Conservation (phyloP, 2,797 vertebrate species). For the Channa striata region DNA sequence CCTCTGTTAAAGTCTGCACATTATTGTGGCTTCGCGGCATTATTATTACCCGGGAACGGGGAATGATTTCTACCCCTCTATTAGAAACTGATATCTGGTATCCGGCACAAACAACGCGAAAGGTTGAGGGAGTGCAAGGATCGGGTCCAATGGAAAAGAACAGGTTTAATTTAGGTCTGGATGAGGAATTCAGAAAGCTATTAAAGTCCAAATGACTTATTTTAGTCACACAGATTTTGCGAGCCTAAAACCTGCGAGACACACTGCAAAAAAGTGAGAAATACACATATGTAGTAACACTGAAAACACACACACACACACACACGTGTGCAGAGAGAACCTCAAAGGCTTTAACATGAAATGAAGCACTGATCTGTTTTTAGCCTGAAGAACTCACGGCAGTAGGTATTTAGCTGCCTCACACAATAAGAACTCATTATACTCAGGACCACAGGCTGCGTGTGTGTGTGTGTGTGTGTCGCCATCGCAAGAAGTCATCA, state of each 20-base stretch:
- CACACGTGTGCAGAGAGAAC: background rate
- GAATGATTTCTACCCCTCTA: constrained; percentile 42
- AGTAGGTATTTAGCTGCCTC: constrained; percentile 57
- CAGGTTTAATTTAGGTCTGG: constrained; percentile 38
- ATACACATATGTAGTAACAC: constrained; percentile 6
- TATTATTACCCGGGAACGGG: constrained; percentile 50
- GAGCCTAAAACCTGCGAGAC: background rate
- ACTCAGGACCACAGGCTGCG: constrained; percentile 54
- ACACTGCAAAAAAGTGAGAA: background rate
- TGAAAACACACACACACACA: constrained; percentile 4
- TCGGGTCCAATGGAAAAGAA: constrained; percentile 39
- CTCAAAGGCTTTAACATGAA: constrained; percentile 37
- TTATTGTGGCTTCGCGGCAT: constrained; percentile 52
- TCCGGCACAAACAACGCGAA: constrained; percentile 29
- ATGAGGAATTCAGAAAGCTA: constrained; percentile 44
- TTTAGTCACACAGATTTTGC: constrained; percentile 19
- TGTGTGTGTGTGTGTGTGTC: constrained; percentile 9
- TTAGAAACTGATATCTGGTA: constrained; percentile 57
- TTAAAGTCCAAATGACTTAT: constrained; percentile 53
- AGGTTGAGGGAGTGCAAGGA: constrained; percentile 6
- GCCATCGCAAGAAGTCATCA: constrained; percentile 53
- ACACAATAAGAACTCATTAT: constrained; percentile 69
- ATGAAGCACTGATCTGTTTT: constrained; percentile 61
- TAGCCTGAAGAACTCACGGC: constrained; percentile 50
- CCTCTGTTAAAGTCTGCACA: constrained; percentile 48